Evolutionary conservation across 2,797 vertebrate genomes (phyloP).

Genomic region (Graptemys geographica): DNA sequence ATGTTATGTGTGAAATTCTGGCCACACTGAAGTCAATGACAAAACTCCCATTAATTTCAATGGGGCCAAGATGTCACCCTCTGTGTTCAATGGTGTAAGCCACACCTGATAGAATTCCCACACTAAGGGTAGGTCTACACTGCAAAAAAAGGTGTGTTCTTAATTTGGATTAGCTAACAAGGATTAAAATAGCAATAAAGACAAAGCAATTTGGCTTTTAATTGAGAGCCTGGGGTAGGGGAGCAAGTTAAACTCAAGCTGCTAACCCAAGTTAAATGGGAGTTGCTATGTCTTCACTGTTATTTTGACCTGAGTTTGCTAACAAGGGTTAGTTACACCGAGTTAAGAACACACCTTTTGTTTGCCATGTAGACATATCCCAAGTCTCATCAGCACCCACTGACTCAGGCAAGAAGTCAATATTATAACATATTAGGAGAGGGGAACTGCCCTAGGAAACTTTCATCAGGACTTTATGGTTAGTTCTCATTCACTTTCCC

Average conservation of each 20-base stretch:
- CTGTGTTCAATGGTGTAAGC: not conserved
- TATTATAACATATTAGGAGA: not conserved
- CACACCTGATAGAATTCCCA: not conserved
- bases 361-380: not conserved
- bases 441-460: not conserved
- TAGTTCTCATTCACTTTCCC: not conserved
- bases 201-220: not conserved
- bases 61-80: accelerated
- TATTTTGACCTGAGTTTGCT: not conserved
- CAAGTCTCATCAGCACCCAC: not conserved
- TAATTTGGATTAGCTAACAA: not conserved
- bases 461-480: not conserved
- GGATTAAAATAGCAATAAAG: not conserved
- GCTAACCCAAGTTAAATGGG: not conserved
- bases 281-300: not conserved
- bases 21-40: not conserved
- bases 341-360: not conserved
- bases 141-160: not conserved
- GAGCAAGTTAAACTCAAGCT: not conserved
- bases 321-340: not conserved
- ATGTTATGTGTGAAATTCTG: not conserved
- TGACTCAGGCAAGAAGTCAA: not conserved
- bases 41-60: not conserved
- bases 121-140: not conserved
- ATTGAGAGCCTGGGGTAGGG: not conserved